Percentiles rank a stretch among this genome's conserved stretches.
phyloP scores from a whole-genome alignment of 1,140 invertebrate species.

The Drosophila asahinai region DNA sequence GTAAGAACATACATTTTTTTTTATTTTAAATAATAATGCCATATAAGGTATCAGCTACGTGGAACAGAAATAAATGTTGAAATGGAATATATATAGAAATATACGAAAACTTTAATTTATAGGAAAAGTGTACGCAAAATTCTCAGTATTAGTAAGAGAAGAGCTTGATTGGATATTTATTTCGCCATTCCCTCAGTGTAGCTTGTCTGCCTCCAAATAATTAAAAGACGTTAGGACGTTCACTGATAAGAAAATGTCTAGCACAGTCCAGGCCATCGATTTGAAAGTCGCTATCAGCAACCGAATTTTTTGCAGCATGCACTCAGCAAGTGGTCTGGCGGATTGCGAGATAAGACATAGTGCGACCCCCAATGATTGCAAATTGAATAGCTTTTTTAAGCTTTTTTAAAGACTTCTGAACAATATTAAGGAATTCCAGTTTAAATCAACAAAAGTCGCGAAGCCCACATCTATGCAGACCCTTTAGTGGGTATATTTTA shows the following conservation, averaged over 20 bases:
- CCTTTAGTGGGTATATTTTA: slow-evolving; percentile 2
- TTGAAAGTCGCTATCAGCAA: background rate
- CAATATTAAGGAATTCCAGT: background rate
- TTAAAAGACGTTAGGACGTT: slow-evolving; percentile 15
- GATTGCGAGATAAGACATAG: slow-evolving; percentile 13
- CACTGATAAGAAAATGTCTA: slow-evolving; percentile 28
- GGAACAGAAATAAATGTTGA: too few relatives aligned
- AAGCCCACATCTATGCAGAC: background rate
- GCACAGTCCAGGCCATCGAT: slow-evolving; percentile 7
- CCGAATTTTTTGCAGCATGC: slow-evolving; percentile 13
- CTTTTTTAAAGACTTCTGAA: background rate
- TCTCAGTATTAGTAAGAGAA: too few relatives aligned
- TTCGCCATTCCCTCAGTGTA: background rate
- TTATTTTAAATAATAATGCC: too few relatives aligned
- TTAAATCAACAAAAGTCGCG: background rate
- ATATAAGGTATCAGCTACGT: too few relatives aligned
- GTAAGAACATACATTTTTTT: too few relatives aligned
- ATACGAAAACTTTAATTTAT: too few relatives aligned
- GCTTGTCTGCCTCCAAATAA: slow-evolving; percentile 8
- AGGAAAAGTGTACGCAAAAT: too few relatives aligned
- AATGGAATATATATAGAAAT: too few relatives aligned
- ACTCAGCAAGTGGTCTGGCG: background rate
- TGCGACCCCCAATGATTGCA: slow-evolving; percentile 3
- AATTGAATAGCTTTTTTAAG: background rate
- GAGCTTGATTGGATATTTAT: too few relatives aligned